Base-by-base conservation (phyloP, 1,140 invertebrate genomes). In the Trichonephila clavipes region DNA sequence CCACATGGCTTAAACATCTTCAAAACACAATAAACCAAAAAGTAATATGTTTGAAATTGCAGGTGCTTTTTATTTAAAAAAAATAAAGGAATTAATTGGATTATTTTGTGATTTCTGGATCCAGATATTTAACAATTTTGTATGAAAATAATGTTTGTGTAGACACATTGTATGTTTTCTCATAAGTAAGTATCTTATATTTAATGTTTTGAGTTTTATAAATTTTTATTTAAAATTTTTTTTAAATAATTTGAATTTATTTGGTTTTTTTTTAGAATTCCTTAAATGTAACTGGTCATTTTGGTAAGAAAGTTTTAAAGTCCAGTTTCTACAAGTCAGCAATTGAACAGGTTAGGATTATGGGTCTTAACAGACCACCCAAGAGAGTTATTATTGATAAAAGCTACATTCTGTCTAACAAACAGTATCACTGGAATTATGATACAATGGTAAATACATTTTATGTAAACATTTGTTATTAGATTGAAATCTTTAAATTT, bases 381-480 rank as follows among this genome's bases (percentile, higher is more conserved):
- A 91, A 88, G 62, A 87, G 89, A 87, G 88, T 94, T 34, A 66
- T 89, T 51, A 94, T 94, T 82, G 89, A 94, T 91, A 77, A 44
- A 12, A 91, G 83, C 61, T 94, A 94, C 24, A 90, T 91, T 44
- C 40, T 94, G 7, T 88, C 88, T 24, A 90, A 94, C 24, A 91
- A 92, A 24, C 94, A 94, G 28, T 91, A 94, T 87, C 28, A 92
- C 19, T 94, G 88, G 94, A 81, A 92, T 92, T 92, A 92, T 92
- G 90, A 92, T 58, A 85, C 82, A 66, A 69, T 81, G 77, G 77
- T 92, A 66, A 66, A 18, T 77, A 59, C 21, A 77, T 28, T 90
- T 62, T 34, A 14, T 69, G 2, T n/a, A 51, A 51, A 51, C 10
- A 51, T 51, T 40, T 51, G 8, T 51, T 51, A 51, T 51, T 12